Evolutionary conservation across 2,113 vertebrate species (phyloP).

Genomic region (Addax nasomaculatus): DNA sequence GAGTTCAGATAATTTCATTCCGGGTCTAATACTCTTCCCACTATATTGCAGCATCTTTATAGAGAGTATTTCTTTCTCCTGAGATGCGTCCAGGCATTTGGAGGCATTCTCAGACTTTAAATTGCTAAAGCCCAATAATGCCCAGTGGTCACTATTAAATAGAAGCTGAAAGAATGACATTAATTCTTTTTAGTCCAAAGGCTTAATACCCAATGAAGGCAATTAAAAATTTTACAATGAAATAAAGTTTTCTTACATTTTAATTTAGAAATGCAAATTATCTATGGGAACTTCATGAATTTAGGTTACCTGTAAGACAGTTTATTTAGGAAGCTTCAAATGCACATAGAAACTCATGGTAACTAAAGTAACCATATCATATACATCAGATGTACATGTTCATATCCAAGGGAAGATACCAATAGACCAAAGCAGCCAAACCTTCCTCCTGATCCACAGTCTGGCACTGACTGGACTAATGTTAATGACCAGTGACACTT

Average conservation of each 20-base stretch:
- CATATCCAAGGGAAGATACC: not conserved
- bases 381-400: not conserved
- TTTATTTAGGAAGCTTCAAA: not conserved
- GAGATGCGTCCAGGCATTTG: not conserved
- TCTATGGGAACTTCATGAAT: not conserved
- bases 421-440: not conserved
- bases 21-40: not conserved
- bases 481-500: not conserved
- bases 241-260: not conserved
- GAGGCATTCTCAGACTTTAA: not conserved
- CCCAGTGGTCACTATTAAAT: not conserved
- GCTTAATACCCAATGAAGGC: not conserved
- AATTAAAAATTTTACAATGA: not conserved
- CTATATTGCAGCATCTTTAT: accelerated
- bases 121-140: not conserved
- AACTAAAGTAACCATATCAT: not conserved
- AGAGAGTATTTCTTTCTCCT: not conserved
- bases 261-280: not conserved
- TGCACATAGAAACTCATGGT: not conserved
- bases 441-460: not conserved
- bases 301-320: not conserved
- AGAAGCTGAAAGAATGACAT: not conserved
- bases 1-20: not conserved
- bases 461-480: not conserved
- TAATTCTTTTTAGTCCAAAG: not conserved